Evolutionary conservation across 2,888 invertebrate genomes (phyloP).

Genomic region (Cyrtodaria siliqua): DNA sequence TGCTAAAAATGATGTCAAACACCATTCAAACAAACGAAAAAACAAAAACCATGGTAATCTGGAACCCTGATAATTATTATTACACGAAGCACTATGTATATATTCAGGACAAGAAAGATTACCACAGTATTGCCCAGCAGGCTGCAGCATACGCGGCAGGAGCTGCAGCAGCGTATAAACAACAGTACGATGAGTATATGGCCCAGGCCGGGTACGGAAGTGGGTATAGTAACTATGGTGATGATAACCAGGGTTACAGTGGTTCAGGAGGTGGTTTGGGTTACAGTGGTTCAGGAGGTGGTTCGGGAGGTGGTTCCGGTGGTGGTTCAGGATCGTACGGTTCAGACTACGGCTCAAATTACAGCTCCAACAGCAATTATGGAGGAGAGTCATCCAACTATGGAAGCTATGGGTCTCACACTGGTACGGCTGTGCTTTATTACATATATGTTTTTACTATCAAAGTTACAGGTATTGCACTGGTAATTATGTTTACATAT

Average conservation of each 20-base stretch:
- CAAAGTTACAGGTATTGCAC: too few relatives aligned
- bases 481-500: too few relatives aligned
- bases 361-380: conserved; percentile 17
- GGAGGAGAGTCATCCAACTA: conserved; percentile 18
- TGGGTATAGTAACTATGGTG: conserved; percentile 34
- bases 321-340: neutral
- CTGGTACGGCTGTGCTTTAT: too few relatives aligned
- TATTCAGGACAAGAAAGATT: conserved; percentile 39
- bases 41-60: too few relatives aligned
- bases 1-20: too few relatives aligned
- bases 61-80: too few relatives aligned
- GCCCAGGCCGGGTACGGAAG: conserved; percentile 30
- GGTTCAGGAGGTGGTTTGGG: conserved; percentile 18
- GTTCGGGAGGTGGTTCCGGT: conserved; percentile 13
- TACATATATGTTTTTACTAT: too few relatives aligned
- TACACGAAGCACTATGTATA: too few relatives aligned
- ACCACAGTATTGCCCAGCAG: conserved; percentile 51
- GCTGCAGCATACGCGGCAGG: conserved; percentile 63
- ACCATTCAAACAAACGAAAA: too few relatives aligned
- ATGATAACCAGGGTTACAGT: conserved; percentile 17
- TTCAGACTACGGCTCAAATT: conserved; percentile 35
- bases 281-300: conserved; percentile 11
- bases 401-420: conserved; percentile 28
- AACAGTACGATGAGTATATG: conserved; percentile 56
- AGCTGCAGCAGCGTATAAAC: conserved; percentile 54